Conservation (phyloP, 2,888 invertebrate species). For the Aquatica leii region DNA sequence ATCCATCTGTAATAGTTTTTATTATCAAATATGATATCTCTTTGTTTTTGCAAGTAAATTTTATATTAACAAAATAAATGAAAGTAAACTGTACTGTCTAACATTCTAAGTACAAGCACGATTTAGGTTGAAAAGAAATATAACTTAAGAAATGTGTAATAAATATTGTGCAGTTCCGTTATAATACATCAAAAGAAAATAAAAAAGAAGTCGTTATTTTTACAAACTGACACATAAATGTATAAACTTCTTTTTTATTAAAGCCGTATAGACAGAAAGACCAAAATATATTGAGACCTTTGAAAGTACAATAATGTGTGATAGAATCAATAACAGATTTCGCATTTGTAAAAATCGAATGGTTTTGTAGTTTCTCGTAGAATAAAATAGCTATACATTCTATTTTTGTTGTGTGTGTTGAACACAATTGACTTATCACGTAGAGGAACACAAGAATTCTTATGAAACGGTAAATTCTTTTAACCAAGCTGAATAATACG, state of each 20-base stretch:
- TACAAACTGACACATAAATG: too few species aligned
- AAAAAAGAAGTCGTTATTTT: too few species aligned
- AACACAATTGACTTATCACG: not conserved
- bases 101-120: not conserved
- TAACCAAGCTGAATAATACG: too few species aligned
- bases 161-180: too few species aligned
- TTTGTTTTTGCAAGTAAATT: too few species aligned
- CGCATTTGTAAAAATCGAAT: slow-evolving; percentile 15
- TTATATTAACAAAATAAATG: too few species aligned
- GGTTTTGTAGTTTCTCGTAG: slow-evolving; percentile 5
- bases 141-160: not conserved
- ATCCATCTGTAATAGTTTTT: too few species aligned
- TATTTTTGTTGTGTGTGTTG: not conserved
- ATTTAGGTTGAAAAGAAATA: slow-evolving; percentile 5
- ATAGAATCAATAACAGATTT: slow-evolving; percentile 20
- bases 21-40: too few species aligned
- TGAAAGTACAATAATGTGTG: slow-evolving; percentile 15
- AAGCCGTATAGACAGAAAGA: not conserved
- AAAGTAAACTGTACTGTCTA: too few species aligned
- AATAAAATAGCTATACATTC: not conserved
- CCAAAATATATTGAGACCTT: slow-evolving; percentile 7
- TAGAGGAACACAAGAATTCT: too few species aligned
- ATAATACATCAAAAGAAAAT: too few species aligned
- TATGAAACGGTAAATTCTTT: too few species aligned
- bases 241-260: slow-evolving; percentile 6